phyloP scores from a whole-genome alignment of 2,797 vertebrate species.

The Peromyscus eremicus region DNA sequence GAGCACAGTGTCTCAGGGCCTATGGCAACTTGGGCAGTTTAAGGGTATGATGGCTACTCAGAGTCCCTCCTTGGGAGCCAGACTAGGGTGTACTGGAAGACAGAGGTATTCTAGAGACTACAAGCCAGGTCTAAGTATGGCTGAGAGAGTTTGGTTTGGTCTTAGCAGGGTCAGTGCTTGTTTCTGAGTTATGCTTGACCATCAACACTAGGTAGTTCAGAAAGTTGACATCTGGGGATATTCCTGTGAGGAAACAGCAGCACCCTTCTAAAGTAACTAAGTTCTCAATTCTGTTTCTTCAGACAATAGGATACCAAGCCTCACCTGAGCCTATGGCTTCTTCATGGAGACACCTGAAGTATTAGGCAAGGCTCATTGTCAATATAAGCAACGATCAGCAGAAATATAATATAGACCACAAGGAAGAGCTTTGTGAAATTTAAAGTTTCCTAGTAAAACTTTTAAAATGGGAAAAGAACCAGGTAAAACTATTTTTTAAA shows the following conservation, averaged over 20 bases:
- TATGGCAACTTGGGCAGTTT: neutral
- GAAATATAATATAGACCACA: slow-evolving; percentile 21
- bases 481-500: slow-evolving; percentile 33
- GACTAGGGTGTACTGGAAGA: neutral
- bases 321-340: neutral
- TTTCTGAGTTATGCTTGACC: neutral
- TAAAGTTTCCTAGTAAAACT: neutral
- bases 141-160: neutral
- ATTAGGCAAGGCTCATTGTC: neutral
- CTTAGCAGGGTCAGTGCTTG: neutral
- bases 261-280: slow-evolving; percentile 33
- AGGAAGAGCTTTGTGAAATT: neutral
- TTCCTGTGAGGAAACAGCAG: slow-evolving; percentile 6
- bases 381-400: neutral
- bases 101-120: neutral
- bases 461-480: slow-evolving; percentile 27
- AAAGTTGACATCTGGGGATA: neutral
- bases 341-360: neutral
- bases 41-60: slow-evolving; percentile 22
- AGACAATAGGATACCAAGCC: neutral
- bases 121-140: neutral
- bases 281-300: slow-evolving; percentile 17
- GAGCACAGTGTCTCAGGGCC: neutral
- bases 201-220: neutral
- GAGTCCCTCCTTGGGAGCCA: neutral